Conservation (phyloP, 2,113 vertebrate species). For the Vimba vimba region DNA sequence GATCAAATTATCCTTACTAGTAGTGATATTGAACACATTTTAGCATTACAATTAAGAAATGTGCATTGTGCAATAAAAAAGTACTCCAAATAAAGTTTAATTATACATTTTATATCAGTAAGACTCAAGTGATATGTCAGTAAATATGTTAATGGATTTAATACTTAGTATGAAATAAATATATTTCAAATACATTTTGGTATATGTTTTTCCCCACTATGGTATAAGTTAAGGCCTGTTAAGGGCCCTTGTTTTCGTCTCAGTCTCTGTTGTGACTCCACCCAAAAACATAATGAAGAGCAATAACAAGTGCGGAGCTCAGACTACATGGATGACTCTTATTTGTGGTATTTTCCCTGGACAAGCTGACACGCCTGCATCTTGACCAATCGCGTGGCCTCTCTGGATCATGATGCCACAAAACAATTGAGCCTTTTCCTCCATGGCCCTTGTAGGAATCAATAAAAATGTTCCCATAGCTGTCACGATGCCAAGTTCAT, state of each 20-base stretch:
- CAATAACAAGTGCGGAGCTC: neutral
- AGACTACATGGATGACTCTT: neutral
- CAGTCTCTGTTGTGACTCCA: neutral
- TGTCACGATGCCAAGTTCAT: neutral
- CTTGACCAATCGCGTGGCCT: constrained; percentile 61
- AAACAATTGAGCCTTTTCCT: neutral
- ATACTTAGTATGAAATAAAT: no score
- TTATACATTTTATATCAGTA: no score
- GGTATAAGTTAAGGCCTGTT: neutral
- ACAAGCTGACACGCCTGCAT: constrained; percentile 53
- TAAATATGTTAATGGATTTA: no score
- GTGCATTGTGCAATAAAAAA: no score
- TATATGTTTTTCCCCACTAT: no score
- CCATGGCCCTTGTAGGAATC: constrained; percentile 14
- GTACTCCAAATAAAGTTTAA: no score
- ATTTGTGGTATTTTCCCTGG: neutral
- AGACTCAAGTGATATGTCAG: no score
- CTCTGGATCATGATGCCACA: neutral
- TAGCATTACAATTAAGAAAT: no score
- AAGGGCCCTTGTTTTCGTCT: neutral
- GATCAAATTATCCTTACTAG: no score
- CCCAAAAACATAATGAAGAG: neutral
- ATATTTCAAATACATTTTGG: no score
- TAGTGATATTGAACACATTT: no score
- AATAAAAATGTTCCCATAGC: constrained; percentile 49